Evolutionary conservation across 2,113 vertebrate species (phyloP), one percentile per base, ranked within the genome.

Genomic region (Ceyx margarethae): DNA sequence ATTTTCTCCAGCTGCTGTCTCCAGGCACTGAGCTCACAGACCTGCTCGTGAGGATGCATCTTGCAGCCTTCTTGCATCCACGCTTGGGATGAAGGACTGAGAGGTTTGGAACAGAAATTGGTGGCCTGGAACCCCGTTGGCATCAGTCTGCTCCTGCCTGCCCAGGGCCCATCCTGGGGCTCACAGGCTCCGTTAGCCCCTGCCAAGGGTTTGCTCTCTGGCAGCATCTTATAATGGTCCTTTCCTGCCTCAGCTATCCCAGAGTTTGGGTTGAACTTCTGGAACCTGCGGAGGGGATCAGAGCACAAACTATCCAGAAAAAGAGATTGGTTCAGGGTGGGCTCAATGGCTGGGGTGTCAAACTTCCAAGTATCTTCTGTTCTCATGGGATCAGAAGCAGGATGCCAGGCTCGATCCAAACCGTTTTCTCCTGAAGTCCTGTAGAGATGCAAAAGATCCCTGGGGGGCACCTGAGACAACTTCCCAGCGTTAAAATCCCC

Each of bases 1-100:
- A 99, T 96, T 84, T 96, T 98, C 45, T 99, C 99, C 93, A 99
- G 97, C 88, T 99, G 98, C 87, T 99, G 98, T 26, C 98, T 98
- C 98, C 99, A 99, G 86, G 97, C 97, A 60, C 97, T 97, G 31
- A 98, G 97, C 78, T 99, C 98, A 11, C 98, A 98, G 84, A 96
- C 96, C 45, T 96, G 97, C 57, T 99, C 98, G 3, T 97, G 98
- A 0, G 98, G 98, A 48, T 97, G 97, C 26, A 97, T 97, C 1
- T 94, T 80, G 72, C 97, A 97, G 17, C 96, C 15, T 16, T 97
- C 98, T 79, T 98, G 98, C 85, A 97, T 78, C 97, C 98, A 98
- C 10, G 94, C 92, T 84, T 96, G 98, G 64, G 97, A 91, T 51
- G 98, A 96, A 58, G 98, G 85, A 80, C 95, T 95, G 42, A 96